Base-by-base conservation (phyloP, 2,797 vertebrate species). In the Pantherophis alleghaniensis region DNA sequence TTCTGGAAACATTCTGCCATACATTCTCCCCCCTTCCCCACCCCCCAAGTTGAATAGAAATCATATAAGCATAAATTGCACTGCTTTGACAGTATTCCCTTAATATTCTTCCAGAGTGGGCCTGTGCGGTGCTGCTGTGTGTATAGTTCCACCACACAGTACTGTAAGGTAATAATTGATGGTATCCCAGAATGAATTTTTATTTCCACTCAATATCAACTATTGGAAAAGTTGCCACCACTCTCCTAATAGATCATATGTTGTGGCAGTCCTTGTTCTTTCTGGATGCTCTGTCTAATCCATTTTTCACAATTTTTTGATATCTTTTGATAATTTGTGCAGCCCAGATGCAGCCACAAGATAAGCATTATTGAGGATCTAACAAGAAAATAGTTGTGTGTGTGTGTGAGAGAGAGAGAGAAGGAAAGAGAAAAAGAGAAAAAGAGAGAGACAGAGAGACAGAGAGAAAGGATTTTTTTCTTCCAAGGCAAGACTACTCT, bases 1-100 rank as follows among this genome's bases (percentile, higher is more conserved):
- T 83, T 83, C 74, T 24, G 37, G 10, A 47, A 22, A 11, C 9
- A 24, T 83, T 83, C 37, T 83, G 10, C 20, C 74, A 83, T 83
- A 47, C 9, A 22, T 79, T 22, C 37, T 5, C 4, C 4, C 0
- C 74, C 20, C 18, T 4, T 7, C 7, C 3, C 16, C 7, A 0
- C 16, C 16, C 16, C 69, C 32, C 16, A 20, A 42, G 32, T 18
- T 20, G 69, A 22, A 7, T 42, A 42, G 32, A 79, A 79, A n/a
- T n/a, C 24, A 32, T n/a, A 42, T 22, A 7, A 79, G 18, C 7
- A 22, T 79, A 79, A 42, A 79, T 37, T 79, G 18, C 3, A 42
- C 7, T 4, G 14, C 69, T 79, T 20, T 79, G 32, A 79, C 32
- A 79, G 16, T 37, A 32, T 42, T 42, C 37, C 69, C 74, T 22